Evolutionary conservation across 2,113 vertebrate genomes (phyloP).

Genomic region (Hepsetus odoe): DNA sequence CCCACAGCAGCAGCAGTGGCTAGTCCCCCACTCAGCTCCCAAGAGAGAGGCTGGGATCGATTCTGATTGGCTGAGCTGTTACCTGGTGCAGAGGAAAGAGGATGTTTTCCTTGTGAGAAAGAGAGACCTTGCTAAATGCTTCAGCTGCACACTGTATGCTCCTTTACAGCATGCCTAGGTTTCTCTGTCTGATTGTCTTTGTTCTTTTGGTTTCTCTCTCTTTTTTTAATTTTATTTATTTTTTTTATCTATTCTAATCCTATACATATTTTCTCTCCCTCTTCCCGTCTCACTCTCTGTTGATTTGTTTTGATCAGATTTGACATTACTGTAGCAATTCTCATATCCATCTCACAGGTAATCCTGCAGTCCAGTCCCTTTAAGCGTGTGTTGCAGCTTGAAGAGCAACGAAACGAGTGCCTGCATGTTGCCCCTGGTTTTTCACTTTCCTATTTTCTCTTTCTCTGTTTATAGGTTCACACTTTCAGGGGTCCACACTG

Average conservation of each 20-base stretch:
- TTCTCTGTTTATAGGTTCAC: constrained; percentile 82
- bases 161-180: neutral
- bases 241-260: too few relatives aligned
- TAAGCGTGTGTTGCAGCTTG: neutral
- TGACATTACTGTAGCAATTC: neutral
- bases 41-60: neutral
- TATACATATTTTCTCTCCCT: neutral
- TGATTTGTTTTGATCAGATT: constrained; percentile 30
- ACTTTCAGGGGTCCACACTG: constrained; percentile 97
- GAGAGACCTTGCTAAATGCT: constrained; percentile 21
- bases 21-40: constrained; percentile 19
- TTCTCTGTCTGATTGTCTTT: neutral
- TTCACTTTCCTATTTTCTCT: constrained; percentile 6
- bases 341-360: neutral
- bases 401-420: neutral
- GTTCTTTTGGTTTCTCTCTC: neutral
- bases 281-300: neutral
- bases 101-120: neutral
- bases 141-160: neutral
- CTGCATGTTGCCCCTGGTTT: neutral
- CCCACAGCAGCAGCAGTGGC: constrained; percentile 1
- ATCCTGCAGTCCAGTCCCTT: neutral
- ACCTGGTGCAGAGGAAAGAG: constrained; percentile 40
- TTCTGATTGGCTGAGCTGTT: constrained; percentile 51
- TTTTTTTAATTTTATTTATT: neutral